Evolutionary conservation across 2,797 vertebrate species (phyloP), one percentile per base, ranked within the genome.

Genomic region (Acropternis orthonyx): DNA sequence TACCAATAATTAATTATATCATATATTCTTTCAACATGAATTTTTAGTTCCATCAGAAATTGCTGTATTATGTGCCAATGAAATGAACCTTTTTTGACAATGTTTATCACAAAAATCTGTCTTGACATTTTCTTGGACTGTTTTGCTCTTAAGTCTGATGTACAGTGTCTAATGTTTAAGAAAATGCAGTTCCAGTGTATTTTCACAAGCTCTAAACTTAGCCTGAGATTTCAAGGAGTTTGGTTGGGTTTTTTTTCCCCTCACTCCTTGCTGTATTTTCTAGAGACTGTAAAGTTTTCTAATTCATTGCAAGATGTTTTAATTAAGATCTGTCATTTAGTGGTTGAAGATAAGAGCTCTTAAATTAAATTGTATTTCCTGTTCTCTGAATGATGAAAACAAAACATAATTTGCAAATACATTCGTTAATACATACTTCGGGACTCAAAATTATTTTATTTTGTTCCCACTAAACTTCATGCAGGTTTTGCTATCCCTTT

Each of bases 331-430:
- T 86, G 18, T 49, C 72, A 77, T 67, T 92, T 48, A 55, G 32
- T 59, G 30, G 13, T 23, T 91, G 49, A 74, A 94, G 67, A 59
- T 82, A 94, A 93, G 87, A 80, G 61, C 68, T 91, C 72, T 92
- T 92, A 91, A 82, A 87, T 89, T 86, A 96, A 94, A 94, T 44
- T 88, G 17, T 88, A 83, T 94, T 93, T 91, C 44, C 44, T 56
- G 34, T 67, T 91, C 55, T 63, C 61, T 54, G 61, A 89, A 89
- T 61, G 30, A 85, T 89, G 67, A 95, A 91, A 92, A 82, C 55
- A 93, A 91, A 92, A 74, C 65, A 87, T 32, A 80, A 91, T 83
- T 89, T 94, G 72, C 26, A 71, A 93, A 87, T 67, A 7, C 6
- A 68, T 73, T 92, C 88, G 9, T 82, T 93, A 89, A 91, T 85